Evolutionary conservation across 2,888 invertebrate species (phyloP).

Genomic region (Eilema griseolum): DNA sequence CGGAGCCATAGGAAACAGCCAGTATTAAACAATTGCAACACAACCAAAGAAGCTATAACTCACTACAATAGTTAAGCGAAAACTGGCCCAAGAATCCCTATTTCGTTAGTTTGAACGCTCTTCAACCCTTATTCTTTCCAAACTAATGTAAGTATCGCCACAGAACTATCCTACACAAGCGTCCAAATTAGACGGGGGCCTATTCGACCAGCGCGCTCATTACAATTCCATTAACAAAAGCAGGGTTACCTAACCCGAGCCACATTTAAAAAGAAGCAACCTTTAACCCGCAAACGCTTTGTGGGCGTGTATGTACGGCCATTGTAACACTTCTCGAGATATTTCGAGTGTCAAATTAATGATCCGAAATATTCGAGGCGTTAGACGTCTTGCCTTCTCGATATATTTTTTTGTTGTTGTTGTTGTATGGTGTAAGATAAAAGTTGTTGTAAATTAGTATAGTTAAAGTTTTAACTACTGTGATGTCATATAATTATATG

Average conservation of each 20-base stretch:
- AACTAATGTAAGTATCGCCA: not conserved
- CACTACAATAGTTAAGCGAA: not conserved
- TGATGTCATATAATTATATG: not conserved
- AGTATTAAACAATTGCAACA: not conserved
- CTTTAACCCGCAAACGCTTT: constrained; percentile 77
- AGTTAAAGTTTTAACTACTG: not conserved
- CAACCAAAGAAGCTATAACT: not conserved
- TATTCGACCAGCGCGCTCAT: constrained; percentile 62
- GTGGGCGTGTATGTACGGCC: constrained; percentile 73
- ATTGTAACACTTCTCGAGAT: constrained; percentile 75
- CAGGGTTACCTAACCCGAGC: constrained; percentile 67
- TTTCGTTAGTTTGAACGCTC: constrained; percentile 7
- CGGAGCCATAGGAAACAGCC: not conserved
- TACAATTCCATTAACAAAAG: constrained; percentile 79
- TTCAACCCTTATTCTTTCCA: not conserved
- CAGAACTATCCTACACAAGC: constrained; percentile 6
- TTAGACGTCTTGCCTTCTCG: constrained; percentile 58
- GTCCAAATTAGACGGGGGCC: constrained; percentile 39
- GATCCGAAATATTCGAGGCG: constrained; percentile 76
- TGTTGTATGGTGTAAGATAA: constrained; percentile 50
- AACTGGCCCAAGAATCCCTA: constrained; percentile 6
- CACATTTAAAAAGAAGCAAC: constrained; percentile 73
- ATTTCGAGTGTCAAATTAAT: constrained; percentile 84
- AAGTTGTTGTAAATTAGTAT: constrained; percentile 9
- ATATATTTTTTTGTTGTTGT: constrained; percentile 53